Base-by-base conservation (phyloP, 2,888 invertebrate species). In the Oeneis ivallda region DNA sequence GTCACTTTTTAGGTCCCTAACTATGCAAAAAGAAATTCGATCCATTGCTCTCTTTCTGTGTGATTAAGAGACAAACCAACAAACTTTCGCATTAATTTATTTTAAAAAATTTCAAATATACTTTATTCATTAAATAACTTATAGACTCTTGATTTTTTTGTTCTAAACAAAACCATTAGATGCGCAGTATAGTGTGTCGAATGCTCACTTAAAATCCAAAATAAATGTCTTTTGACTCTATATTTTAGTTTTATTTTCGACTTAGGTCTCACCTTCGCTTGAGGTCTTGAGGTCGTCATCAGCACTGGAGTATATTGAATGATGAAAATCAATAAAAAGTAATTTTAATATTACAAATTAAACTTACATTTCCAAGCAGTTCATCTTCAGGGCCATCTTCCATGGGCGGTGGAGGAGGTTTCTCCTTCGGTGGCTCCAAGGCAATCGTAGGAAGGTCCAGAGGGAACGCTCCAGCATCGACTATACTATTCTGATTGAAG, bases 341-440 rank as follows among this genome's bases (percentile, higher is more conserved):
- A 49, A 19, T 49, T 19, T 19, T 15, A 47, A 6, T n/a, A n/a
- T n/a, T n/a, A n/a, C n/a, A n/a, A n/a, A 11, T 10, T 11, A n/a
- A 26, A 88, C 89, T 85, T 76, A 89, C 92, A 80, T 86, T 89
- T 70, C 87, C 88, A 52, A 89, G 84, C 65, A 93, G 86, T 75
- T 90, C 91, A 75, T 92, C 83, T 13, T 87, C 89, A 7, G 73
- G 75, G 11, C 67, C 73, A 56, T 92, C 91, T 63, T 94, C 94
- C 62, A 92, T 92, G 0, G 96, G 96, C 2, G 96, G 96, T 11
- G 97, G 97, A 1, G 97, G 97, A 37, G 97, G 97, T 77, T 96
- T 96, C 79, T 96, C 96, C 78, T 94, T 96, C n/a, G 96, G 96
- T 13, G 96, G 96, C 78, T 96, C 95, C 77, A 94, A 71, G 49